Percentiles rank a stretch among this genome's conserved stretches.
Conservation (phyloP, 2,888 invertebrate genomes). For the Tetropium fuscum region DNA sequence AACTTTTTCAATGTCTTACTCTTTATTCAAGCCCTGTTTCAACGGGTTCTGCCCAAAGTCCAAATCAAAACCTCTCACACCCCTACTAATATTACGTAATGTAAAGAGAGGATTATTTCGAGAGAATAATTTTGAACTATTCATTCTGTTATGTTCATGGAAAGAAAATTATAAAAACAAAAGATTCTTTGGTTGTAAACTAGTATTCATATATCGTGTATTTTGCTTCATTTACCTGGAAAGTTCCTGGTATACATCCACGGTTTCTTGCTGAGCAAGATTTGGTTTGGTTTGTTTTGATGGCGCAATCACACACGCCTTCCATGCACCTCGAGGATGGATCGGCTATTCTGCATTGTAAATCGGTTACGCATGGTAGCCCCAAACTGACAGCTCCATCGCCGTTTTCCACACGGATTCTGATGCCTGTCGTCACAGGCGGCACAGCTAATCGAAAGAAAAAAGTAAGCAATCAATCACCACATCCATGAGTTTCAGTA, state of each 20-base stretch:
- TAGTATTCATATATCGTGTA: not conserved
- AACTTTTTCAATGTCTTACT: too few relatives aligned
- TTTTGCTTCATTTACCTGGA: slow-evolving; percentile 79
- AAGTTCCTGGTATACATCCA: slow-evolving; percentile 88
- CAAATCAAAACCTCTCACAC: too few relatives aligned
- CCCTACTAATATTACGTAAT: too few relatives aligned
- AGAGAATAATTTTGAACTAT: slow-evolving; percentile 6
- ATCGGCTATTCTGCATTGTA: slow-evolving; percentile 86
- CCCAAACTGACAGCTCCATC: slow-evolving; percentile 79
- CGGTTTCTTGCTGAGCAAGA: slow-evolving; percentile 79
- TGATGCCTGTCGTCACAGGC: slow-evolving; percentile 56
- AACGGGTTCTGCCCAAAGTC: too few relatives aligned
- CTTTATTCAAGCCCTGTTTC: too few relatives aligned
- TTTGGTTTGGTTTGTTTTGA: slow-evolving; percentile 70
- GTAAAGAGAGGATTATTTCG: too few relatives aligned
- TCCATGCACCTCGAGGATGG: slow-evolving; percentile 79
- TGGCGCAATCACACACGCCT: slow-evolving; percentile 83
- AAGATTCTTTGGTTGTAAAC: not conserved
- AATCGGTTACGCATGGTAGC: slow-evolving; percentile 78
- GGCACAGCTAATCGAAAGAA: slow-evolving; percentile 46
- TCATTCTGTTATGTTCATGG: not conserved
- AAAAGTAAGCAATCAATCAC: not conserved
- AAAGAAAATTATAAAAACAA: not conserved
- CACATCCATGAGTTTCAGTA: too few relatives aligned
- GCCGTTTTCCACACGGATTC: slow-evolving; percentile 64